Percentiles rank a stretch among this genome's conserved stretches.
phyloP scores from a whole-genome alignment of 2,113 vertebrate species.

The Stictonetta naevosa region DNA sequence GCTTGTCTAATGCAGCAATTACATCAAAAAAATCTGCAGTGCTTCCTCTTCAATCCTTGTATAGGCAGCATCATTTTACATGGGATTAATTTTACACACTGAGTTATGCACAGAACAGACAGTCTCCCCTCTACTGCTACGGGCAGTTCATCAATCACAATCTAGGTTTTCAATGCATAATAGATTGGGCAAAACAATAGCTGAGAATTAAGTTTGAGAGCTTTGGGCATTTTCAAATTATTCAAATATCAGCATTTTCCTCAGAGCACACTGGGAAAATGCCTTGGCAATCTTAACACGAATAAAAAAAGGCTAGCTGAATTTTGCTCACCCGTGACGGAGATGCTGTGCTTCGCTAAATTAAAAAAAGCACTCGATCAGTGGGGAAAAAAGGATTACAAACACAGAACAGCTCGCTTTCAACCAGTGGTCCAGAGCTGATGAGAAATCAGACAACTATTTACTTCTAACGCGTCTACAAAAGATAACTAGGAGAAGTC shows the following conservation, averaged over 20 bases:
- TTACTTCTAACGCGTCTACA: background rate
- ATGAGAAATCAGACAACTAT: background rate
- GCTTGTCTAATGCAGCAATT: background rate
- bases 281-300: background rate
- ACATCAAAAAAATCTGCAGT: background rate
- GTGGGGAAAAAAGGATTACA: background rate
- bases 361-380: background rate
- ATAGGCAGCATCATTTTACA: conserved; percentile 31
- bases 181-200: conserved; percentile 47
- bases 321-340: background rate
- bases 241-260: conserved; percentile 5
- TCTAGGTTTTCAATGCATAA: conserved; percentile 52
- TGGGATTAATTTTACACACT: conserved; percentile 27
- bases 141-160: conserved; percentile 34
- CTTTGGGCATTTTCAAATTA: conserved; percentile 20
- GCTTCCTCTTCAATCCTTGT: background rate
- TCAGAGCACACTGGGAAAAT: conserved; percentile 25
- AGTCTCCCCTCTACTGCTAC: conserved; percentile 12
- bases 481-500: background rate
- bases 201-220: conserved; percentile 42
- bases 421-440: background rate
- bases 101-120: background rate
- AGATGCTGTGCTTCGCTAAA: background rate
- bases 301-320: background rate
- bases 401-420: background rate